phyloP scores from a whole-genome alignment of 2,113 vertebrate species.

The Gambusia affinis region DNA sequence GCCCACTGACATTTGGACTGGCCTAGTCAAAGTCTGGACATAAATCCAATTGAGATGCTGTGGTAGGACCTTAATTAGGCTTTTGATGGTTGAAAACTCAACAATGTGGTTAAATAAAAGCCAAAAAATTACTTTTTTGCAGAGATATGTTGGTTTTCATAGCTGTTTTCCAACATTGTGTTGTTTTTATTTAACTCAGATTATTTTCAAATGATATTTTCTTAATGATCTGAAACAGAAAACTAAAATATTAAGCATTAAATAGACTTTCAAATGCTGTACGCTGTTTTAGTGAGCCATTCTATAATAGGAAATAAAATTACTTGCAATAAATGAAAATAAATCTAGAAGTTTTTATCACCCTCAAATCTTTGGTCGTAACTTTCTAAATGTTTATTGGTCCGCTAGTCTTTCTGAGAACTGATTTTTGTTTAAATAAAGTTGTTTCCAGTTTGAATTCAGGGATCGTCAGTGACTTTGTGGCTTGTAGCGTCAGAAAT shows the following conservation, averaged over 20 bases:
- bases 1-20: too few species aligned
- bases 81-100: background rate
- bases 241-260: background rate
- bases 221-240: background rate
- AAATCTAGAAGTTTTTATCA: background rate
- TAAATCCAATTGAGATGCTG: too few species aligned
- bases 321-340: background rate
- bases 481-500: background rate
- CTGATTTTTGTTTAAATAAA: background rate
- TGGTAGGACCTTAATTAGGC: too few species aligned
- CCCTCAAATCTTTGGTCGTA: too few species aligned
- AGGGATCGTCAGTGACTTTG: constrained; percentile 16
- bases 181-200: background rate
- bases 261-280: too few species aligned
- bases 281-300: too few species aligned
- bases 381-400: background rate
- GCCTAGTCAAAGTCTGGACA: too few species aligned
- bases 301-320: too few species aligned
- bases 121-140: background rate
- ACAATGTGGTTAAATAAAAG: background rate
- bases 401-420: background rate
- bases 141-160: background rate
- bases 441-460: background rate
- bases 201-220: background rate
- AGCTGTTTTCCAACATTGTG: background rate